These are phyloP conservation scores for Notiomystis cincta DNA, from an alignment of 2,113 vertebrate species.

Conservation along the genomic window DNA sequence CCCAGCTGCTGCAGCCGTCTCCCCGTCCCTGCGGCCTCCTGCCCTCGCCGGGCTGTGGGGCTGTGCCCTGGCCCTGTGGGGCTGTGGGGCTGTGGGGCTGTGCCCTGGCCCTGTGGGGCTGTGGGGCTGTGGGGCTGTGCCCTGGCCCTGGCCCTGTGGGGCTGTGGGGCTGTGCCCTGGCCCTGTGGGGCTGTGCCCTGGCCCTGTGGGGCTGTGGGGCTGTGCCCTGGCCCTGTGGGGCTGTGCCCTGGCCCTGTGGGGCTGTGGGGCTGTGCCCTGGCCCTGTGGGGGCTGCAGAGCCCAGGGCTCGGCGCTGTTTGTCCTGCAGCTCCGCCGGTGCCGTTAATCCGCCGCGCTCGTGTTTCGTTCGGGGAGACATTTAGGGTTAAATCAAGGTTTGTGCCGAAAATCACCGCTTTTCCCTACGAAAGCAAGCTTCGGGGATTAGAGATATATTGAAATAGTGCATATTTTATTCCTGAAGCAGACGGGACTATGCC, in stretches of 20 bases:
- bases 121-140: rapidly evolving
- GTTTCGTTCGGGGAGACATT: neutral
- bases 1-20: neutral
- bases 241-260: neutral
- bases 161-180: no score
- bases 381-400: neutral
- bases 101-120: no score
- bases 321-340: neutral
- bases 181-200: neutral
- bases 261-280: rapidly evolving
- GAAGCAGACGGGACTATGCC: neutral
- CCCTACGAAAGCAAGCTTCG: neutral
- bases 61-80: rapidly evolving
- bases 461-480: neutral
- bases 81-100: neutral
- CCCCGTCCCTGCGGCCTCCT: neutral
- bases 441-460: neutral
- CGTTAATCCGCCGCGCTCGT: neutral
- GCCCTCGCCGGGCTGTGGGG: rapidly evolving
- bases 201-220: no score
- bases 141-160: no score
- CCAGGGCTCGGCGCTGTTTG: neutral
- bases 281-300: no score
- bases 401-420: neutral
- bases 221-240: rapidly evolving